These are phyloP conservation scores for Uria lomvia DNA, from an alignment of 2,113 vertebrate genomes.

Conservation along the genomic window DNA sequence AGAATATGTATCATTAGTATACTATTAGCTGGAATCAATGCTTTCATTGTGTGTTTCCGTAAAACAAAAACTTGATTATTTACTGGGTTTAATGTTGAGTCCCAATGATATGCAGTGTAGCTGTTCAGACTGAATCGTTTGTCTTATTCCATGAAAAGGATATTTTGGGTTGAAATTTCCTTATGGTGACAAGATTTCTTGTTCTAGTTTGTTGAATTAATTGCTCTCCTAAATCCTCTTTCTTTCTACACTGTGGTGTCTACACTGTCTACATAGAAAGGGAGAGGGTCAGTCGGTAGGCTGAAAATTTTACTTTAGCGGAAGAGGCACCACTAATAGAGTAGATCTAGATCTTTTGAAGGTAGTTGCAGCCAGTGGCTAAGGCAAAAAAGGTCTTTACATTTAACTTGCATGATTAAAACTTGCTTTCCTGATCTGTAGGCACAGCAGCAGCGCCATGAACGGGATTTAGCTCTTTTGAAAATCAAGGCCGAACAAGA, in stretches of 20 bases:
- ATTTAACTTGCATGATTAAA: neutral
- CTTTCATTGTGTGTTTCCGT: neutral
- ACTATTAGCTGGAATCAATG: neutral
- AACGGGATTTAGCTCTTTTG: conserved; percentile 85
- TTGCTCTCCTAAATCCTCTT: neutral
- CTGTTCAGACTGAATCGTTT: neutral
- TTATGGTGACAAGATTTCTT: neutral
- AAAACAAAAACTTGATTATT: neutral
- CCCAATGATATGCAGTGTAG: neutral
- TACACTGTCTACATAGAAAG: neutral
- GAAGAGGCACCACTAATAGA: neutral
- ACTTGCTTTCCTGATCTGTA: conserved; percentile 49
- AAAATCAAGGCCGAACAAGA: conserved; percentile 91
- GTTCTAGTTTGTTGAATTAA: neutral
- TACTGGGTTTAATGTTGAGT: neutral
- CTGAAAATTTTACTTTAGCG: neutral
- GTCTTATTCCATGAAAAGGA: neutral
- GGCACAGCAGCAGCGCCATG: conserved; percentile 91
- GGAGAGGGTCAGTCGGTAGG: neutral
- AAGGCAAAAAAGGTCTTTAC: neutral
- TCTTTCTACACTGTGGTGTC: neutral
- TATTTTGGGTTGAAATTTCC: neutral
- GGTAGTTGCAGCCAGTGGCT: neutral
- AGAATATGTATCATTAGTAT: neutral
- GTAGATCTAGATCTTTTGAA: neutral